These are phyloP conservation scores for Oncorhynchus keta DNA, from an alignment of 2,113 vertebrate genomes.

Conservation along the genomic window DNA sequence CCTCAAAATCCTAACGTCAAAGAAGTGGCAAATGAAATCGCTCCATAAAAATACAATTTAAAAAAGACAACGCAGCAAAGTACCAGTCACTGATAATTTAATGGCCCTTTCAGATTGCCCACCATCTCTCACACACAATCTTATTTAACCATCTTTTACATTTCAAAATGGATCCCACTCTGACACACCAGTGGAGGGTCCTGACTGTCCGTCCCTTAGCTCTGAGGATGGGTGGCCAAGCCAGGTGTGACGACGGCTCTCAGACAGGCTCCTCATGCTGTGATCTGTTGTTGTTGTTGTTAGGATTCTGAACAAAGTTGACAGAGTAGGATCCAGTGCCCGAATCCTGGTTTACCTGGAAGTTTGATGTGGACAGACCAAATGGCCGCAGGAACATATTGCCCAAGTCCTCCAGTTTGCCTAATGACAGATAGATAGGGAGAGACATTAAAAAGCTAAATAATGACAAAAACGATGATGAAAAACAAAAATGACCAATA, in stretches of 20 bases:
- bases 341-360: slow-evolving; percentile 92
- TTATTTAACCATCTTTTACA: background rate
- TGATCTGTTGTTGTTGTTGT: slow-evolving; percentile 86
- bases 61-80: background rate
- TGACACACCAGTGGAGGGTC: background rate
- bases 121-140: background rate
- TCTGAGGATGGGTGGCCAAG: background rate
- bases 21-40: background rate
- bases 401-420: slow-evolving; percentile 95
- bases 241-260: background rate
- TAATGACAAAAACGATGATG: too few relatives aligned
- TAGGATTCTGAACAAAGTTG: slow-evolving; percentile 92
- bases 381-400: slow-evolving; percentile 94
- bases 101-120: background rate
- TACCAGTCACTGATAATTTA: slow-evolving; percentile 2
- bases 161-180: background rate
- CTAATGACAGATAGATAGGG: slow-evolving; percentile 64
- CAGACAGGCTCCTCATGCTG: slow-evolving; percentile 1
- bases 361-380: slow-evolving; percentile 94
- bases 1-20: background rate
- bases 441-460: too few relatives aligned
- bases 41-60: background rate
- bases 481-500: too few relatives aligned
- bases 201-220: background rate
- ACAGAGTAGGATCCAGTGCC: slow-evolving; percentile 90